A percentile compares a stretch with the other conserved stretches of the same genome.
These are phyloP conservation scores for Drosophila yakuba DNA, from an alignment of 1,140 invertebrate species.

Conservation along the genomic window DNA sequence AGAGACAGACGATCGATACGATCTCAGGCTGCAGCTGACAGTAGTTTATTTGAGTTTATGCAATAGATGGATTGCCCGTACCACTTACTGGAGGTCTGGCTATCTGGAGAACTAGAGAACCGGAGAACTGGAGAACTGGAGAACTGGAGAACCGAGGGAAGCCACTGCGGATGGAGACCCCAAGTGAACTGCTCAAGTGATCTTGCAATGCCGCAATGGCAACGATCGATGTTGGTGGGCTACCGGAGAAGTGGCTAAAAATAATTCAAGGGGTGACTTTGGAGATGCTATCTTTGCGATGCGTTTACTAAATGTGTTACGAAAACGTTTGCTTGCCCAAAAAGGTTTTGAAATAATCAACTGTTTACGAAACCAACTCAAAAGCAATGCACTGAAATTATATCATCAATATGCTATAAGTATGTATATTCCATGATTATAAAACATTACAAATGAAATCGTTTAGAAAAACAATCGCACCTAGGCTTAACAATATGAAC, in stretches of 20 bases:
- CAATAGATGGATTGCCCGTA: slow-evolving; percentile 35
- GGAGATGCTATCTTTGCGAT: background rate
- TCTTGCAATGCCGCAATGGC: background rate
- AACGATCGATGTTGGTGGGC: slow-evolving; percentile 4
- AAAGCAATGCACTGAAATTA: too few species aligned
- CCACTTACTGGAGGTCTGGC: slow-evolving; percentile 21
- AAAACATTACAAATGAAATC: background rate
- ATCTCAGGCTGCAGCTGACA: slow-evolving; percentile 52
- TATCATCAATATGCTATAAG: too few species aligned
- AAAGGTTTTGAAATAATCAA: background rate
- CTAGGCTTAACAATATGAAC: too few species aligned
- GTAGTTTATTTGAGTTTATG: slow-evolving; percentile 30
- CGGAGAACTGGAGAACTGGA: background rate
- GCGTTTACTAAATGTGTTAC: background rate
- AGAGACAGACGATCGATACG: slow-evolving; percentile 37
- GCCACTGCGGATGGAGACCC: background rate
- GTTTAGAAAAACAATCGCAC: too few species aligned
- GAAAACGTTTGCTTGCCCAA: background rate
- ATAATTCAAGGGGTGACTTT: background rate
- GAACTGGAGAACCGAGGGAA: background rate
- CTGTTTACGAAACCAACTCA: too few species aligned
- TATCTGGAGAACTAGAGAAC: background rate
- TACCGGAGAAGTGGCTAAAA: slow-evolving; percentile 8
- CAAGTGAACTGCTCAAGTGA: slow-evolving; percentile 12
- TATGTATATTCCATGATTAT: background rate